A percentile compares a stretch with the other conserved stretches of the same genome.
Evolutionary conservation across 2,797 vertebrate species (phyloP).

Genomic region (Phalanger gymnotis): DNA sequence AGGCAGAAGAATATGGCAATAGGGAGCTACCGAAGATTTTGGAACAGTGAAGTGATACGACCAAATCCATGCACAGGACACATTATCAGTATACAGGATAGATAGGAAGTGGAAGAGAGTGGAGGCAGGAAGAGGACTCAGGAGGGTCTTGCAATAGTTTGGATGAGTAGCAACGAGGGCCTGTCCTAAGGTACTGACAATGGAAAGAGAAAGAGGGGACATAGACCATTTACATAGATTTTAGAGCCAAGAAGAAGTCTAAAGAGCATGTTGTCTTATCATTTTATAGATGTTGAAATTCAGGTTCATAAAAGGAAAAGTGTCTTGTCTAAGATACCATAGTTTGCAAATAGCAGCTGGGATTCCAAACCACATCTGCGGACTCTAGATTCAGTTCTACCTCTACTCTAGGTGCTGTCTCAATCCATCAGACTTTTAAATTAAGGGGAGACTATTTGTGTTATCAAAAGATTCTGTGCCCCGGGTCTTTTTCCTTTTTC

Average conservation of each 20-base stretch:
- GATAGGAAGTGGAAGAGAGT: neutral
- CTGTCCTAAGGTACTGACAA: neutral
- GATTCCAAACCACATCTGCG: neutral
- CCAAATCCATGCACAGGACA: neutral
- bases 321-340: neutral
- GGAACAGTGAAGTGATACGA: neutral
- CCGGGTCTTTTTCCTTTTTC: neutral
- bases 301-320: neutral
- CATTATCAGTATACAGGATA: neutral
- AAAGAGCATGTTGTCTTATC: neutral
- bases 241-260: neutral
- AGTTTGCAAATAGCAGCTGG: neutral
- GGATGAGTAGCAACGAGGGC: neutral
- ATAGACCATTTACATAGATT: neutral
- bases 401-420: neutral
- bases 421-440: neutral
- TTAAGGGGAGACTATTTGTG: neutral
- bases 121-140: neutral
- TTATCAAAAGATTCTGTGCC: constrained; percentile 7
- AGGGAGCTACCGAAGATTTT: neutral
- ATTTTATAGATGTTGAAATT: neutral
- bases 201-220: neutral
- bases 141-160: neutral
- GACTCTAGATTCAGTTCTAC: neutral
- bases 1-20: neutral